Evolutionary conservation across 2,797 vertebrate genomes (phyloP), one percentile per base, ranked within the genome.

Genomic region (Cygnus olor): DNA sequence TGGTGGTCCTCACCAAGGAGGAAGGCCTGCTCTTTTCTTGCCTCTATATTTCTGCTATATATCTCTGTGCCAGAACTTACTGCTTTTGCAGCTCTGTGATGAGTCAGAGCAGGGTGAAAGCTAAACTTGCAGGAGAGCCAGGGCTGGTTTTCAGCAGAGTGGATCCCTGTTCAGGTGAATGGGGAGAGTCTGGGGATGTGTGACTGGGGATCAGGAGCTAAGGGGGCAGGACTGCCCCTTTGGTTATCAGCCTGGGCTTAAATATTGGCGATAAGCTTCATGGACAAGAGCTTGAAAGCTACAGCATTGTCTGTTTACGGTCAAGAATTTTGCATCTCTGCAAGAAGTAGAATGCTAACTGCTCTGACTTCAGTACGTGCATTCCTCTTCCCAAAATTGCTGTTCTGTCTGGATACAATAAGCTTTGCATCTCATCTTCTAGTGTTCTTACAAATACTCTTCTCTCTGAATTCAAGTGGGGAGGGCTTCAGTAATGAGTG

Each of bases 31-130:
- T 6, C 13, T 81, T 89, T 73, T 24, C 30, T 76, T 34, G 13
- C 8, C 9, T 77, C 30, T 74, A 0, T 14, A 3, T 63, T 66
- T 69, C 30, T 81, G 65, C 17, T 11, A 2, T 6, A 5, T 9
- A 4, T 9, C 13, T 38, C 13, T 53, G 58, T 42, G 71, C 19
- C 18, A 34, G 25, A 4, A 3, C 13, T 44, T 47, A 17, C 6
- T 42, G 27, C 22, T 74, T 27, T 49, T 53, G 44, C 27, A 71
- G n/a, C 49, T 54, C 17, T 24, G 25, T 20, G 61, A 16, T 42
- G 69, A 71, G 42, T 19, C 42, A 47, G 28, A 25, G 25, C 15
- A 44, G 44, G 42, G 24, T 38, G 60, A 66, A 44, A 56, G 57
- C 21, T 56, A 6, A 85, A n/a, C 6, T 30, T 51, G 18, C 21